Evolutionary conservation across 64 coral and sea anemone genomes (phyloP), one percentile per base, ranked within the genome.

Genomic region (Exaiptasia diaphana): DNA sequence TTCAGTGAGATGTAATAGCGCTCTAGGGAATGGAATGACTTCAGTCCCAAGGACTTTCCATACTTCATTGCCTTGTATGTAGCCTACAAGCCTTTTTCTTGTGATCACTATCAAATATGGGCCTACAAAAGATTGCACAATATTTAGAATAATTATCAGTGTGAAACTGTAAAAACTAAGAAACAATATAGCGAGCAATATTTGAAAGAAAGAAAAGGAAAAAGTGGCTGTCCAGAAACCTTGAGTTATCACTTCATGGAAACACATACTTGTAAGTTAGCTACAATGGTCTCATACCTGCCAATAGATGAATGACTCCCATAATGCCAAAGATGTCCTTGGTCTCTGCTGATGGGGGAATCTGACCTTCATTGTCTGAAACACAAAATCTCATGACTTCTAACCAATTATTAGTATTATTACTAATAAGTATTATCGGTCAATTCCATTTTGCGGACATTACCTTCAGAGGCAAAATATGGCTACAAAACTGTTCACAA

Each of bases 341-440:
- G 15, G 81, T 93, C 28, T 99, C 95, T 53, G 95, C 90, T 38
- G 85, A 93, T 31, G 80, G 76, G 46, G 95, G 95, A 48, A 99
- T 99, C 52, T 99, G 95, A 34, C 95, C 95, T 41, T 99, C 90
- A 88, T 99, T 99, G 4, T 99, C 95, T 99, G 53, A 46, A 56
- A 58, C 48, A 61, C n/a, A 77, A 22, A 9, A 28, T 20, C 12
- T 3, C 45, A 2, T n/a, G n/a, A n/a, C n/a, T n/a, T n/a, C n/a
- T n/a, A n/a, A n/a, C n/a, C n/a, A n/a, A n/a, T n/a, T n/a, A n/a
- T n/a, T n/a, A n/a, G n/a, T n/a, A n/a, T n/a, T n/a, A n/a, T n/a
- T n/a, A n/a, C n/a, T n/a, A n/a, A n/a, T n/a, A n/a, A n/a, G n/a
- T n/a, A n/a, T n/a, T n/a, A n/a, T n/a, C n/a, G n/a, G n/a, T n/a